Percentiles rank a stretch among this genome's conserved stretches.
Evolutionary conservation across 2,888 invertebrate species (phyloP).

Genomic region (Amblyjoppa fuscipennis): DNA sequence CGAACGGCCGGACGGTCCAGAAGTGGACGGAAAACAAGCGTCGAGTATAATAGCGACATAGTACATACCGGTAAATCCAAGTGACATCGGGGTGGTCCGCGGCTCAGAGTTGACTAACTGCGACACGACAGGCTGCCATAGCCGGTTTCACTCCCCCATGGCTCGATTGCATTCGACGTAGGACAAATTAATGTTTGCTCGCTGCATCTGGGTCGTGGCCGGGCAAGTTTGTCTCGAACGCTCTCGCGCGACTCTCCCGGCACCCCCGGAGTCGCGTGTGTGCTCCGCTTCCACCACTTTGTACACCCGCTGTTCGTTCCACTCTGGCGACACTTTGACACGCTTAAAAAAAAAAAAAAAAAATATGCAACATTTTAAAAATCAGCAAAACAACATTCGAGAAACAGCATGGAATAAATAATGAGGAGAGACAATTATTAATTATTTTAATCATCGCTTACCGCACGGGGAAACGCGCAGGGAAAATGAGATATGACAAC

Average conservation of each 20-base stretch:
- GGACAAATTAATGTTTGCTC: constrained; percentile 78
- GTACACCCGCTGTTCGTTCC: constrained; percentile 7
- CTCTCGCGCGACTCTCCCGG: constrained; percentile 12
- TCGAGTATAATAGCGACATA: constrained; percentile 7
- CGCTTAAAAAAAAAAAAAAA: not conserved
- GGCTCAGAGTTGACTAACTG: constrained; percentile 79
- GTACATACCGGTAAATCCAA: constrained; percentile 38
- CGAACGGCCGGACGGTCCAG: constrained; percentile 6
- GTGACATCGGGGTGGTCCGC: constrained; percentile 76
- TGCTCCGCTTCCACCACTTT: constrained; percentile 22
- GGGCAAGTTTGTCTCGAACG: constrained; percentile 13
- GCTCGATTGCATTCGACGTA: constrained; percentile 77
- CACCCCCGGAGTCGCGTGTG: constrained; percentile 45
- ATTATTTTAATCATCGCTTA: no score
- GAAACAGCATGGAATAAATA: not conserved
- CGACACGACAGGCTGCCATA: constrained; percentile 81
- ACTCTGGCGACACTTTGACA: constrained; percentile 19
- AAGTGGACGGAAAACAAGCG: not conserved
- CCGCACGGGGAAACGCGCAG: no score
- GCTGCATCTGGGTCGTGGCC: constrained; percentile 72
- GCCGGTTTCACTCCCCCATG: constrained; percentile 77
- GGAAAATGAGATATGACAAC: no score
- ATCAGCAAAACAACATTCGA: not conserved
- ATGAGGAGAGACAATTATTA: not conserved
- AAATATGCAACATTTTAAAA: not conserved